Base-by-base conservation (phyloP, 1,140 invertebrate species). In the Drosophila sproati region DNA sequence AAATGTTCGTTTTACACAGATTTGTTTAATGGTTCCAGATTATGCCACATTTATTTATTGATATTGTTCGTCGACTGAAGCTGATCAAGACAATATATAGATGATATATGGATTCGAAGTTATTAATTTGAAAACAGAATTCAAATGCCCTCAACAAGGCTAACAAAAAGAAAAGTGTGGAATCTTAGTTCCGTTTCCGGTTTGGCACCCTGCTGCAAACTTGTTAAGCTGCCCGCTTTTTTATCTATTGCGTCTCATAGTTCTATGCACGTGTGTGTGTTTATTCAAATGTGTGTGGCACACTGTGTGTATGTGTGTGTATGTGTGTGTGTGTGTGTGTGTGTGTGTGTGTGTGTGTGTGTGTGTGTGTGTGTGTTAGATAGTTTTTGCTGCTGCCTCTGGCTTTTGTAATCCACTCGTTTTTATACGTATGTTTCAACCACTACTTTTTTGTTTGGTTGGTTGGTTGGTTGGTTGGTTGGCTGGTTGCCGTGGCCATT, bases 341-440 rank as follows among this genome's bases (percentile, higher is more conserved):
- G 34, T 43, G 54, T 28, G 4, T 5, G 50, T n/a, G 59, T 72
- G 73, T 80, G 66, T 48, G 71, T 78, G 51, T 28, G 59, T 64
- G 60, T 71, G 50, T 55, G 34, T 32, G 47, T 50, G 52, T 50
- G 39, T 45, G 71, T 68, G 59, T n/a, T 43, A n/a, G 10, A 43
- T 76, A 62, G 73, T 72, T 76, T 73, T 82, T 82, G 54, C 80
- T 60, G 47, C 66, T 78, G 80, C 82, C 82, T 43, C 82, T 82
- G 80, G 83, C 79, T 59, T 86, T 86, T 86, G 78, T 86, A 63
- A 81, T 82, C 12, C 20, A 5, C 39, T n/a, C 31, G 39, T 41
- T 41, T 41, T 4, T 10, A 1, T 10, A 10, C 3, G 8, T 41
- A 34, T 5, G 34, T 41, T 41, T 10, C 20, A 20, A 20, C 20